Base-by-base conservation (phyloP, 2,113 vertebrate species). In the Bolborhynchus lineola region DNA sequence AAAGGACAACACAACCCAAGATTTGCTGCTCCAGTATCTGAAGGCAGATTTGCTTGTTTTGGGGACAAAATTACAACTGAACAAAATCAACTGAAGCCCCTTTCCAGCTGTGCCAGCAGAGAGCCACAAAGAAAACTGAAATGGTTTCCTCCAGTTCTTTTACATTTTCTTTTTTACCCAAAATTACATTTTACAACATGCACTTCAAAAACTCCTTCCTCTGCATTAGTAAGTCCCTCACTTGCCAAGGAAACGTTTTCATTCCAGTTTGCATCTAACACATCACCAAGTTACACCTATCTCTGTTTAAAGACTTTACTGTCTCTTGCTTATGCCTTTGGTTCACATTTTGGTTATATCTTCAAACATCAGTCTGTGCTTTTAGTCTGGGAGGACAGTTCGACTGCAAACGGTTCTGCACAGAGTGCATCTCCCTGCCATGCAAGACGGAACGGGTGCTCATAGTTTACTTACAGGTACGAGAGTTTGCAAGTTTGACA, bases 81-180 rank as follows among this genome's bases (percentile, higher is more conserved):
- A 91, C 35, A 87, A 88, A 91, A 82, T 85, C 11, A 93, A 74
- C 53, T 89, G 79, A 91, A 94, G 68, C 2, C 9, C 6, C 14
- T 84, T 69, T 88, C 77, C 88, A 86, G 76, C 44, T 49, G 28
- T 76, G 72, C 86, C 88, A 96, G 81, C 52, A 82, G 91, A 84
- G n/a, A 89, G 72, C 74, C 74, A 83, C 80, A 92, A 86, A 60
- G 37, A 89, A 91, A 71, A 86, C 80, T 50, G n/a, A 96, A 94
- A 88, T 42, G 31, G 8, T 93, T 86, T 46, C 42, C 74, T 92
- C 53, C 44, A 59, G 77, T 75, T 82, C 16, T 49, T 80, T 70
- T 16, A 46, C 16, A 35, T 29, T 35, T 63, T 72, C 88, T 67
- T 70, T 68, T 90, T 67, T 1, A 33, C 28, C 16, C 35, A 83